Percentiles rank a stretch among this genome's conserved stretches.
Conservation (phyloP, 2,888 invertebrate species). For the Athetis lepigone region DNA sequence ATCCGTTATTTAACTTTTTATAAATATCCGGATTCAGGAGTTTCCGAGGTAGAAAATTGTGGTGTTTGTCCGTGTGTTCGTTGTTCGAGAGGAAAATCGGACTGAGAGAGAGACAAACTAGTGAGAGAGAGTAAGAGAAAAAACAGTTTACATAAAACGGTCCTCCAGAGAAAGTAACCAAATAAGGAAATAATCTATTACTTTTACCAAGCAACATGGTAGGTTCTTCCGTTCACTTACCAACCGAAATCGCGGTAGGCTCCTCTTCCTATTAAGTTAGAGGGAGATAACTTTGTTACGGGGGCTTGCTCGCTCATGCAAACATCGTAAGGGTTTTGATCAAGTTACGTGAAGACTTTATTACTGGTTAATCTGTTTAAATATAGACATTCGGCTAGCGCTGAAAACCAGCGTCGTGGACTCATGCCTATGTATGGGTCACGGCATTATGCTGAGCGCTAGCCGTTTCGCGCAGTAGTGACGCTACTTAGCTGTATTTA, state of each 20-base stretch:
- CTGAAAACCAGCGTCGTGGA: too few species aligned
- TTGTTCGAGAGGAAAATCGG: too few species aligned
- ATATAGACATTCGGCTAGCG: not conserved
- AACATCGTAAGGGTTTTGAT: not conserved
- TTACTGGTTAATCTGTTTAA: not conserved
- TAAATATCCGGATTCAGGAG: too few species aligned
- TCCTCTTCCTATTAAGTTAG: slow-evolving; percentile 22
- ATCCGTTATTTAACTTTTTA: too few species aligned
- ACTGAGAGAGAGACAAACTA: too few species aligned
- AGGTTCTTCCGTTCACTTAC: slow-evolving; percentile 7
- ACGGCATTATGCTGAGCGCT: too few species aligned
- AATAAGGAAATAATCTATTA: not conserved
- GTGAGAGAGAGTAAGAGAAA: not conserved
- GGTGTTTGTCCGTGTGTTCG: too few species aligned
- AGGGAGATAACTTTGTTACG: slow-evolving; percentile 30
- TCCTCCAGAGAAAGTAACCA: not conserved
- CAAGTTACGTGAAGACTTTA: slow-evolving; percentile 3
- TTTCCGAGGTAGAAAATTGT: too few species aligned
- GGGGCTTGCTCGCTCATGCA: slow-evolving; percentile 1
- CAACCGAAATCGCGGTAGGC: slow-evolving; percentile 17
- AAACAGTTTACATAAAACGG: not conserved
- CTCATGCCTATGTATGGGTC: too few species aligned
- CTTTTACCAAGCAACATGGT: not conserved
- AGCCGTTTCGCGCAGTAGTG: too few species aligned
- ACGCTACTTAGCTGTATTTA: too few species aligned